Evolutionary conservation across 2,888 invertebrate species (phyloP), one percentile per base, ranked within the genome.

Genomic region (Melikaiella ostensackeni): DNA sequence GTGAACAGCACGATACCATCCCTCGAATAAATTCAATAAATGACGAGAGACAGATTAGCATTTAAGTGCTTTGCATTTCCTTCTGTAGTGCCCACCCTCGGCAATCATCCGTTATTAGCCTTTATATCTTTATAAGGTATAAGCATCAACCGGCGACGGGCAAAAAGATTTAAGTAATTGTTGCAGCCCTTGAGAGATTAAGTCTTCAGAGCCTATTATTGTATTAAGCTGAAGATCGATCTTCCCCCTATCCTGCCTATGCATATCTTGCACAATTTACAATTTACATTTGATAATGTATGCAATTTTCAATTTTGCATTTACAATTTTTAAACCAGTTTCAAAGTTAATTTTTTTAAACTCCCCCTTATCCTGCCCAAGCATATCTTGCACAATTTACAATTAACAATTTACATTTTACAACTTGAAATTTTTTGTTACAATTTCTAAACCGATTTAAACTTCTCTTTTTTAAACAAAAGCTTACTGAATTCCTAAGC

Each of bases 161-260:
- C 70, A 70, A 70, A 70, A 70, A 70, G 46, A 70, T 70, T 70
- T 70, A 70, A 70, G 50, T 70, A 70, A 70, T 55, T 70, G 70
- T 50, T 50, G 46, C n/a, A 46, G 64, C 59, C 13, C 59, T 24
- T 8, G 24, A 66, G 46, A 19, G 66, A 70, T 50, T 70, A 46
- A 46, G 30, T 70, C 46, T 70, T 70, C 30, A 50, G 19, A 9
- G 46, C 30, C 70, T 33, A 50, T 70, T 70, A 70, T 70, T 50
- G 46, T 30, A 11, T 70, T 33, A 35, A 70, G n/a, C n/a, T 50
- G 46, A 70, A 50, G 70, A 70, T 70, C 27, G n/a, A 70, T 70
- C 70, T 50, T 46, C 33, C 70, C 46, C 66, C 19, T 46, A 50
- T 57, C 57, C 24, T 57, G 24, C 5, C 24, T 24, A 24, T 24